phyloP scores from a whole-genome alignment of 2,888 invertebrate genomes.

The Amphimallon solstitiale region DNA sequence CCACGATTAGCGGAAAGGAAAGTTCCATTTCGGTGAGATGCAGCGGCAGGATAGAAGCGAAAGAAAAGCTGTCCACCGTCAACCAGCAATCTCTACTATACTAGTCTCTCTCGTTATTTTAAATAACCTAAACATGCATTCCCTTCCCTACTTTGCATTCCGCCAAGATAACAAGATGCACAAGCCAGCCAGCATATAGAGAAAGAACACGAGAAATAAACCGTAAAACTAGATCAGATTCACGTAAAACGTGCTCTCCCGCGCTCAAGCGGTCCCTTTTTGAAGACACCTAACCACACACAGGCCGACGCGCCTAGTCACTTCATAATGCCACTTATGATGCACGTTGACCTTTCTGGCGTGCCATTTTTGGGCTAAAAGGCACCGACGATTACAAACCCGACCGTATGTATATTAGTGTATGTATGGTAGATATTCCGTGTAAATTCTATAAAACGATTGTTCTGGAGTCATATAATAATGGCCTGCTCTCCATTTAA shows the following conservation, averaged over 20 bases:
- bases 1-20: slow-evolving; percentile 10
- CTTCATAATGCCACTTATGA: slow-evolving; percentile 45
- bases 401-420: neutral
- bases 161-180: slow-evolving; percentile 25
- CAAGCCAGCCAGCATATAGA: neutral
- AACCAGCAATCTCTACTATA: neutral
- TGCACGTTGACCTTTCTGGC: slow-evolving; percentile 47
- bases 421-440: slow-evolving; percentile 4
- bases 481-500: slow-evolving; percentile 12
- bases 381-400: slow-evolving; percentile 8
- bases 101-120: slow-evolving; percentile 11
- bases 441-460: slow-evolving; percentile 32
- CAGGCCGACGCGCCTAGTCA: neutral
- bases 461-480: slow-evolving; percentile 25
- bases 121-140: slow-evolving; percentile 12
- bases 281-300: slow-evolving; percentile 20
- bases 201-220: slow-evolving; percentile 20
- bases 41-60: slow-evolving; percentile 21
- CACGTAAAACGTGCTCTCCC: slow-evolving; percentile 48
- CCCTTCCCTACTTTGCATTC: slow-evolving; percentile 37
- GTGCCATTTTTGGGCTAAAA: slow-evolving; percentile 49
- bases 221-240: slow-evolving; percentile 51
- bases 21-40: slow-evolving; percentile 23
- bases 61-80: slow-evolving; percentile 10
- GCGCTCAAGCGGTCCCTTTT: slow-evolving; percentile 37